phyloP scores from a whole-genome alignment of 2,888 invertebrate species.

The Orthonychiurus folsomi region DNA sequence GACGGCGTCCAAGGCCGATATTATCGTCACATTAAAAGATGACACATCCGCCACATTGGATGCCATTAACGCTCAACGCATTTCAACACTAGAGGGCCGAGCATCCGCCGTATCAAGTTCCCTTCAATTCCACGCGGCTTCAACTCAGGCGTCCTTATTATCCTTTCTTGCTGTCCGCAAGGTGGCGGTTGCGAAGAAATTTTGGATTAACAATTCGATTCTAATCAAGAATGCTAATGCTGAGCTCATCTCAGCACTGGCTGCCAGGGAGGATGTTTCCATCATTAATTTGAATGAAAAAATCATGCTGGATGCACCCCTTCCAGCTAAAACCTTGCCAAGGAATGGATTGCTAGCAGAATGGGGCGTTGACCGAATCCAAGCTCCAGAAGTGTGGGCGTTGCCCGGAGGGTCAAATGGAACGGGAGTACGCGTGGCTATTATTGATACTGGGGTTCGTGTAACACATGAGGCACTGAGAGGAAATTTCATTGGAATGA shows the following conservation, averaged over 20 bases:
- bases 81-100: no score
- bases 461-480: neutral
- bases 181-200: neutral
- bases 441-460: conserved; percentile 1
- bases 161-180: neutral
- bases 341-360: neutral
- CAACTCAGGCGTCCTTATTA: neutral
- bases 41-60: no score
- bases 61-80: no score
- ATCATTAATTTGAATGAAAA: neutral
- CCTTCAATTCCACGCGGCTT: neutral
- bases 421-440: conserved; percentile 1
- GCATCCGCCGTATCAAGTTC: neutral
- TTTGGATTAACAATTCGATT: neutral
- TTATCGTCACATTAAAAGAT: no score
- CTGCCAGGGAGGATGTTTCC: neutral
- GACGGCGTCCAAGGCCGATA: no score
- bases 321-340: neutral
- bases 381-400: conserved; percentile 3
- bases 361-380: neutral
- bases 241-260: neutral
- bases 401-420: conserved; percentile 35
- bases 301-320: neutral
- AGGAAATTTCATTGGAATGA: neutral
- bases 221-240: neutral